Base-by-base conservation (phyloP, 2,797 vertebrate species). In the Arrhamphus sclerolepis region DNA sequence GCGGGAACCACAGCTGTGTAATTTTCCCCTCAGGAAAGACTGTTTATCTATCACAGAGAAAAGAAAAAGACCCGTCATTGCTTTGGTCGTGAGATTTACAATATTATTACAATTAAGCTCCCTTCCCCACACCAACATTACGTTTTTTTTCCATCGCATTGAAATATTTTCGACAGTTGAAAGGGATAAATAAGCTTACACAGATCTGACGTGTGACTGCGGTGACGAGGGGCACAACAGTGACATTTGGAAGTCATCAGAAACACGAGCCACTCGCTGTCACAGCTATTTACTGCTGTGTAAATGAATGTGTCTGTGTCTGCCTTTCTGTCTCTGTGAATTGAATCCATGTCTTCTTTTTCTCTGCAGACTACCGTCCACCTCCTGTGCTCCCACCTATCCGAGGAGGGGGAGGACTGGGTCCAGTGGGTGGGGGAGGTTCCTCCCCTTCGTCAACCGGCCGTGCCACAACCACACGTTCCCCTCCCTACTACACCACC, bases 401-500 rank as follows among this genome's bases (percentile, higher is more conserved):
- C 46, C 73, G 86, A 55, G 87, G 81, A 62, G 77, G 79, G 0
- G 71, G 42, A 57, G 87, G 81, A 54, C 75, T 75, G 0, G 77
- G 62, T 54, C 39, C 56, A 18, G 5, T 54, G 18, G 71, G 66
- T 4, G 84, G 83, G 0, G 89, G 89, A 18, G 82, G 87, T 4
- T 89, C 87, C 44, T 85, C 86, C 17, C 86, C 85, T 41, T 89
- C 84, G 13, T 83, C 92, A 9, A 79, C 91, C 72, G 72, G 89
- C 68, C 88, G 89, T 20, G 86, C 87, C 56, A 89, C 87, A 31
- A 93, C 91, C 61, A 90, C 88, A 8, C 90, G 92, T 11, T 86
- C 90, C 2, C 92, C 90, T 21, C 90, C 94, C 7, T 94, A 93
- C 53, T 94, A 90, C 0, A 91, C 91, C 58, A 92, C 90, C 0